Conservation (phyloP, 1,140 invertebrate genomes). For the Metaphire vulgaris region DNA sequence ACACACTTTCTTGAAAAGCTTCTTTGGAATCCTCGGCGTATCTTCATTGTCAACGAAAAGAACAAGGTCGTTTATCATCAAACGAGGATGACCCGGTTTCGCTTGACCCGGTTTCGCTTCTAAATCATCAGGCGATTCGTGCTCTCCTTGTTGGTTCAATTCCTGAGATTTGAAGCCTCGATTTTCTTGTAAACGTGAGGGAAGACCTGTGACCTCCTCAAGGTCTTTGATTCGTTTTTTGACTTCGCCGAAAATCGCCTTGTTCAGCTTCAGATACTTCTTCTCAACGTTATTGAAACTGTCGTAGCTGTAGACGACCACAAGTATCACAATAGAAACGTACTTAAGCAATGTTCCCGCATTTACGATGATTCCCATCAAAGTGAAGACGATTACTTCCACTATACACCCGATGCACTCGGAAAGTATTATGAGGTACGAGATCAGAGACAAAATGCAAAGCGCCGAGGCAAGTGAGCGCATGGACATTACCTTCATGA, state of each 20-base stretch:
- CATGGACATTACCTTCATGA: too few species aligned
- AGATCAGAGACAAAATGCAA: conserved; percentile 40
- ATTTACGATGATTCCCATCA: conserved; percentile 51
- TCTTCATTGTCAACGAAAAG: too few species aligned
- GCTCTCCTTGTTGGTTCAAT: conserved; percentile 27
- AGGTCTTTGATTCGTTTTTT: conserved; percentile 46
- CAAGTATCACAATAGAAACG: conserved; percentile 45
- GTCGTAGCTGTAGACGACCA: conserved; percentile 49
- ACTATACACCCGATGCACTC: conserved; percentile 43
- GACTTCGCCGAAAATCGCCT: conserved; percentile 45
- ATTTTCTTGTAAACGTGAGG: conserved; percentile 45
- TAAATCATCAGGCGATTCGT: conserved; percentile 27
- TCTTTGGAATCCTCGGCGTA: conserved; percentile 45
- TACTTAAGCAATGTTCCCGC: conserved; percentile 46
- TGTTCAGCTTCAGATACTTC: conserved; percentile 47
- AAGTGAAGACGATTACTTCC: conserved; percentile 46
- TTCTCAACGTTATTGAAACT: conserved; percentile 50
- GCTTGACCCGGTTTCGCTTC: conserved; percentile 40
- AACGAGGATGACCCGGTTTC: conserved; percentile 43
- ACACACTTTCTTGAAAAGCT: conserved; percentile 46
- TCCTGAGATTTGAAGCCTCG: conserved; percentile 34
- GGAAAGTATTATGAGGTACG: conserved; percentile 39
- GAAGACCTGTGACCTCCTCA: conserved; percentile 44
- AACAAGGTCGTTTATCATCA: too few species aligned
- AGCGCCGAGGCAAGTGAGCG: conserved; percentile 37